phyloP scores from a whole-genome alignment of 2,113 vertebrate genomes.

The Gallinago jamesoni region DNA sequence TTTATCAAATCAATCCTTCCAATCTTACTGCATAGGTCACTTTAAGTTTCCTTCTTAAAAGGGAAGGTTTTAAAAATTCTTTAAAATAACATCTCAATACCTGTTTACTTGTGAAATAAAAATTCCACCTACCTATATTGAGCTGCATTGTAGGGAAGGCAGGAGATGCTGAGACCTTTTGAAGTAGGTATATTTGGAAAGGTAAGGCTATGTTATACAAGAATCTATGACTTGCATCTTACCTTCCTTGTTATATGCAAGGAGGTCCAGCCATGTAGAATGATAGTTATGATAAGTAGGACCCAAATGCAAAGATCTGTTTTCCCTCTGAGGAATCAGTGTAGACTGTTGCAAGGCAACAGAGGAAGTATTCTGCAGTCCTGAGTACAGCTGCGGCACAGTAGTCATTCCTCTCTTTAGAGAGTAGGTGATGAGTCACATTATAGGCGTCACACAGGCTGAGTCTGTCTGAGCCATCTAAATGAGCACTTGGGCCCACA shows the following conservation, averaged over 20 bases:
- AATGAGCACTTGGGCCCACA: background rate
- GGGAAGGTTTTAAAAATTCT: background rate
- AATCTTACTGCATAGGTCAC: background rate
- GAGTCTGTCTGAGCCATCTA: background rate
- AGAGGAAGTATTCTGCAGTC: constrained; percentile 18
- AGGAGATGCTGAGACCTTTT: background rate
- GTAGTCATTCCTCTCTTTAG: background rate
- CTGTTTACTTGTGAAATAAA: background rate
- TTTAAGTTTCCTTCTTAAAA: background rate
- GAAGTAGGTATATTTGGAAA: background rate
- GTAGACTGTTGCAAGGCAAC: constrained; percentile 28
- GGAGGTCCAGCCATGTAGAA: background rate
- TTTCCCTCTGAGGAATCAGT: background rate
- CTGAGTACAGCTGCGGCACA: background rate
- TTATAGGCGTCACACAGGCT: background rate
- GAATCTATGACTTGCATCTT: background rate
- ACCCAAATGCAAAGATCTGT: background rate
- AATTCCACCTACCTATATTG: background rate
- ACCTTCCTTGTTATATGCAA: background rate
- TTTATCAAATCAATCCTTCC: background rate
- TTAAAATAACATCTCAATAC: background rate
- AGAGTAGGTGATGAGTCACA: constrained; percentile 45
- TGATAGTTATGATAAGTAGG: background rate
- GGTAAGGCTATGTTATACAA: background rate
- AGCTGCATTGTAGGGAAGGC: background rate